A percentile compares a stretch with the other conserved stretches of the same genome.
These are phyloP conservation scores for Agrotis clavis DNA, from an alignment of 2,888 invertebrate genomes.

Conservation along the genomic window DNA sequence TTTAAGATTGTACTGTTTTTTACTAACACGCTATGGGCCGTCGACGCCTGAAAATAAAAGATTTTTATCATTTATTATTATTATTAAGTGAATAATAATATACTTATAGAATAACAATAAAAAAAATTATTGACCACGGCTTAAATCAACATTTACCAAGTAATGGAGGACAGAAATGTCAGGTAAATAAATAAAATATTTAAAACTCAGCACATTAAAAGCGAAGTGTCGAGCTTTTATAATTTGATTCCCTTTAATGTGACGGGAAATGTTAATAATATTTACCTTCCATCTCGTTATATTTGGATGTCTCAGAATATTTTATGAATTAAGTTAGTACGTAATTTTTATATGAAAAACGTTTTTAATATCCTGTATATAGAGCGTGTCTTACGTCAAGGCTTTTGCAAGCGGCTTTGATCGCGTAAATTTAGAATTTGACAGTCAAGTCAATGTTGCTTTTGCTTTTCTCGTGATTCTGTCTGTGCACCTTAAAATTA, in stretches of 20 bases:
- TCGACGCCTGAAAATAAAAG: too few relatives aligned
- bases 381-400: background rate
- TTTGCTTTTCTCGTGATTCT: too few relatives aligned
- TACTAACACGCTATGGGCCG: too few relatives aligned
- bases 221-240: conserved; percentile 49
- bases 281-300: conserved; percentile 52
- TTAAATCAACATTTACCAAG: background rate
- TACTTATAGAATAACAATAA: background rate
- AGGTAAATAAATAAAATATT: conserved; percentile 45
- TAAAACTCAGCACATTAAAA: conserved; percentile 19
- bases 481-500: too few relatives aligned
- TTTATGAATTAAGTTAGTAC: conserved; percentile 45
- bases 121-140: background rate
- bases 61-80: too few relatives aligned
- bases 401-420: too few relatives aligned
- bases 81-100: too few relatives aligned
- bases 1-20: too few relatives aligned
- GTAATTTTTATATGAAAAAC: conserved; percentile 3
- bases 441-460: too few relatives aligned
- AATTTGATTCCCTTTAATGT: conserved; percentile 56
- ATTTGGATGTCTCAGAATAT: conserved; percentile 44
- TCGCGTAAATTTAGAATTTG: too few relatives aligned
- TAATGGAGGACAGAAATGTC: conserved; percentile 1
- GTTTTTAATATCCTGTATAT: conserved; percentile 6
- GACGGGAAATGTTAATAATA: conserved; percentile 50